Base-by-base conservation (phyloP, 2,888 invertebrate species). In the Caenorhabditis sp. region DNA sequence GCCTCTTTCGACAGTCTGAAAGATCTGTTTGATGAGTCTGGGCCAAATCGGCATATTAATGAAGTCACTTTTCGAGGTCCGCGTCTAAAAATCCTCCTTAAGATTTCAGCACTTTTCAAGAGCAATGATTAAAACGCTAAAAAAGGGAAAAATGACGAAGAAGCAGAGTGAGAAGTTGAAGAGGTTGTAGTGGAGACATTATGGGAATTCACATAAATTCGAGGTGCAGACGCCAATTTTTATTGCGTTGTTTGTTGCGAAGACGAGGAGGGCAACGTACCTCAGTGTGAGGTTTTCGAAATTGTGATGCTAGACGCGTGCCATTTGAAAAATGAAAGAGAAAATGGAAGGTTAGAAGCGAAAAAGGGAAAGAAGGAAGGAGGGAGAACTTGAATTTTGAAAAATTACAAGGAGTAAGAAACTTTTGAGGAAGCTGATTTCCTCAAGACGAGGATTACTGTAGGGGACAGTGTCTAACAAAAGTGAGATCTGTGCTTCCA, bases 191-290 rank as follows among this genome's bases (percentile, higher is more conserved):
- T 54, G 54, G 54, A 54, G 59, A 38, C 51, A 76, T 76, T 70
- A 68, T 76, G 63, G 64, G 72, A 79, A 79, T 79, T 72, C 79
- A 66, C 72, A 72, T 70, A 79, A 72, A 79, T 77, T 69, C 77
- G 69, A 77, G 77, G 77, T 77, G 77, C 69, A 66, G 61, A 49
- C 54, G 58, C 24, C 69, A 69, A 68, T 61, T 69, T 77, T 77
- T 77, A 77, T 77, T 77, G 77, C 77, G 59, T 69, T 77, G 77
- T 77, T 77, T 77, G 77, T 72, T 72, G 70, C 79, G 58, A 79
- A 61, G 63, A 54, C 61, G 31, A 49, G 51, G 38, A 61, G 49
- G 56, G 38, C 61, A 59, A 22, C 22, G n/a, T 35, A 51, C 38
- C 44, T 41, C 35, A 12, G 66, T 51, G 61, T 59, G 58, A 72